Percentiles rank a stretch among this genome's conserved stretches.
Evolutionary conservation across 1,140 invertebrate genomes (phyloP).

Genomic region (Drosophila miranda): DNA sequence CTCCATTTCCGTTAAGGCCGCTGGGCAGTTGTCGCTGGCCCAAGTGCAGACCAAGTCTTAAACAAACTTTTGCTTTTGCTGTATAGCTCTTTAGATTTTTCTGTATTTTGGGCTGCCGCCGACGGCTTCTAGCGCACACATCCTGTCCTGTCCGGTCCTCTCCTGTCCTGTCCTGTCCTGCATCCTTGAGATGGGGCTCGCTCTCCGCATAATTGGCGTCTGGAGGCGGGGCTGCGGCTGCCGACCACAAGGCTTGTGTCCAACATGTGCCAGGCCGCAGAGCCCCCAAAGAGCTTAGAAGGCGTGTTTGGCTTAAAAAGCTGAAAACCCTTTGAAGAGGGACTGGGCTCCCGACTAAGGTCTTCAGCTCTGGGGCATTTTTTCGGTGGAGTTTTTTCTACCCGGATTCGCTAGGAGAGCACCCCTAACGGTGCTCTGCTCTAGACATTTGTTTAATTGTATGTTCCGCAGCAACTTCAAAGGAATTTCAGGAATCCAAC

Average conservation of each 20-base stretch:
- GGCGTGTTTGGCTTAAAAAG: constrained; percentile 33
- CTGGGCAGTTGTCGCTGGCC: constrained; percentile 28
- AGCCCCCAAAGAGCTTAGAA: constrained; percentile 12
- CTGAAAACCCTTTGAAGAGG: constrained; percentile 32
- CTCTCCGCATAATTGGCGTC: constrained; percentile 71
- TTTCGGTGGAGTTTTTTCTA: not conserved
- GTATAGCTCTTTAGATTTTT: constrained; percentile 4
- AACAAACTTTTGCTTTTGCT: constrained; percentile 62
- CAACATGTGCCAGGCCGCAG: constrained; percentile 61
- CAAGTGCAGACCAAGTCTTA: constrained; percentile 17
- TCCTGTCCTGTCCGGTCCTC: constrained; percentile 49
- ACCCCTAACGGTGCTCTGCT: constrained; percentile 38
- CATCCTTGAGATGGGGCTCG: constrained; percentile 51
- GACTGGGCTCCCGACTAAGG: constrained; percentile 17
- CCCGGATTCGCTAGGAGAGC: not conserved
- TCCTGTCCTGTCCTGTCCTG: constrained; percentile 41
- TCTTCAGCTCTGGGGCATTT: constrained; percentile 22
- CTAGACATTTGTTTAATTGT: constrained; percentile 45
- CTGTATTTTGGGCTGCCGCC: constrained; percentile 19
- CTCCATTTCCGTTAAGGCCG: constrained; percentile 80
- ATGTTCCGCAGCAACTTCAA: constrained; percentile 26
- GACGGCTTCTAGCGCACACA: constrained; percentile 49
- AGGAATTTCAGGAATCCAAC: constrained; percentile 30
- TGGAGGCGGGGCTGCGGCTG: constrained; percentile 62
- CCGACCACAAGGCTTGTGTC: constrained; percentile 64